A percentile compares a stretch with the other conserved stretches of the same genome.
phyloP scores from a whole-genome alignment of 1,140 invertebrate genomes.

The Philotrypesis tridentata region DNA sequence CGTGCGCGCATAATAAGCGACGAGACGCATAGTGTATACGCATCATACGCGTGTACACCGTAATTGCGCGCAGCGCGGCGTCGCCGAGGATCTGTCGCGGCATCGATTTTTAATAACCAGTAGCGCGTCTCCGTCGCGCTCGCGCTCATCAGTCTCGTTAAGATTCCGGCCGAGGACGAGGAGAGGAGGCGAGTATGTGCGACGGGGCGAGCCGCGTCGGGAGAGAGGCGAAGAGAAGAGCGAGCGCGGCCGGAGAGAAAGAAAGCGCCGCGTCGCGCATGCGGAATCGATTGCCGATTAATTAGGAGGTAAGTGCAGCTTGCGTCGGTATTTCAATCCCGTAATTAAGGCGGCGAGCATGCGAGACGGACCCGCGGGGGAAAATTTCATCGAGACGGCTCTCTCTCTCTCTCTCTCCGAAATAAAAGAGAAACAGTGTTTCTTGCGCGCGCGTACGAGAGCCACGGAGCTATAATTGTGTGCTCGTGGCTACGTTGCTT shows the following conservation, averaged over 20 bases:
- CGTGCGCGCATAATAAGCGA: neutral
- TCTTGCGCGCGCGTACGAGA: too few species aligned
- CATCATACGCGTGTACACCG: too few species aligned
- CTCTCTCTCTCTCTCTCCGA: too few species aligned
- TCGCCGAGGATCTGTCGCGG: slow-evolving; percentile 24
- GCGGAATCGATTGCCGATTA: slow-evolving; percentile 22
- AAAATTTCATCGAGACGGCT: slow-evolving; percentile 17
- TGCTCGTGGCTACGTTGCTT: too few species aligned
- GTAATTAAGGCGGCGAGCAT: neutral
- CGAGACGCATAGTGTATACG: neutral
- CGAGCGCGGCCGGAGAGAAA: neutral
- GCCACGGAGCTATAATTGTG: too few species aligned
- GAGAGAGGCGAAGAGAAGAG: neutral
- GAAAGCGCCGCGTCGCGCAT: neutral
- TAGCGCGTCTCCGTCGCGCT: slow-evolving; percentile 39
- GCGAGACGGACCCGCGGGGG: neutral
- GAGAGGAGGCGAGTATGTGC: neutral
- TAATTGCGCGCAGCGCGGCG: neutral
- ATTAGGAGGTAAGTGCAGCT: slow-evolving; percentile 16
- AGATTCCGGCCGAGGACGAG: slow-evolving; percentile 45
- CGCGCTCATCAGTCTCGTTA: too few species aligned
- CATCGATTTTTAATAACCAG: slow-evolving; percentile 61
- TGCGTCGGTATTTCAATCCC: slow-evolving; percentile 10
- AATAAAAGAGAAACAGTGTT: slow-evolving; percentile 18
- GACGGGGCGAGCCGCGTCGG: too few species aligned